A percentile compares a stretch with the other conserved stretches of the same genome.
Conservation (phyloP, 2,113 vertebrate genomes). For the Morone saxatilis region DNA sequence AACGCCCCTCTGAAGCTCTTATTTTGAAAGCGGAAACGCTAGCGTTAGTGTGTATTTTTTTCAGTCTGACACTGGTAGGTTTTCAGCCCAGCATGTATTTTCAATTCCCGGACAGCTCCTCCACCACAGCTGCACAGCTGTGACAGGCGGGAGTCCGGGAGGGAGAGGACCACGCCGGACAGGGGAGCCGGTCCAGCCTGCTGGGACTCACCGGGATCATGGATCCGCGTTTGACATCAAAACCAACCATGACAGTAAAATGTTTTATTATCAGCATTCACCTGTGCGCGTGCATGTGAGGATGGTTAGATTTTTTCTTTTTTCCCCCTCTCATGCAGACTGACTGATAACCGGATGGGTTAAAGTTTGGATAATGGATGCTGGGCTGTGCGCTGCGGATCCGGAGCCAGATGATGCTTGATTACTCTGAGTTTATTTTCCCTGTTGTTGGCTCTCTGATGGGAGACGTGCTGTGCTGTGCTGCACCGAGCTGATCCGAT, state of each 20-base stretch:
- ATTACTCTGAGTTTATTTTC: neutral
- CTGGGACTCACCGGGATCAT: neutral
- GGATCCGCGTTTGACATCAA: neutral
- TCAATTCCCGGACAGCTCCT: slow-evolving; percentile 14
- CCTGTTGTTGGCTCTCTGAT: neutral
- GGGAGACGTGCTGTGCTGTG: slow-evolving; percentile 1
- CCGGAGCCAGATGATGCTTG: neutral
- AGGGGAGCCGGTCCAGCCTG: neutral
- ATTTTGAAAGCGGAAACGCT: slow-evolving; percentile 36
- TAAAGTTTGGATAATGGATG: slow-evolving; percentile 7
- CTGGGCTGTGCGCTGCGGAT: slow-evolving; percentile 19
- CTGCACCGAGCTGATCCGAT: slow-evolving; percentile 19
- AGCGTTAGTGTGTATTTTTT: neutral
- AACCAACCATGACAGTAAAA: neutral
- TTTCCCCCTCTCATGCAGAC: neutral
- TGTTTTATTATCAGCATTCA: neutral
- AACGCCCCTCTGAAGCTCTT: neutral
- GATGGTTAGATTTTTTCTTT: neutral
- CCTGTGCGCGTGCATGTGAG: slow-evolving; percentile 24
- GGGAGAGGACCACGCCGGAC: neutral
- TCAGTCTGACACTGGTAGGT: neutral
- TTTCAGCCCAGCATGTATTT: slow-evolving; percentile 34
- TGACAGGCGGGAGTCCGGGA: neutral
- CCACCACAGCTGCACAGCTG: slow-evolving; percentile 1
- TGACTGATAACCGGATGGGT: neutral